Evolutionary conservation across 2,797 vertebrate genomes (phyloP).

Genomic region (Phrynocephalus guinanensis): DNA sequence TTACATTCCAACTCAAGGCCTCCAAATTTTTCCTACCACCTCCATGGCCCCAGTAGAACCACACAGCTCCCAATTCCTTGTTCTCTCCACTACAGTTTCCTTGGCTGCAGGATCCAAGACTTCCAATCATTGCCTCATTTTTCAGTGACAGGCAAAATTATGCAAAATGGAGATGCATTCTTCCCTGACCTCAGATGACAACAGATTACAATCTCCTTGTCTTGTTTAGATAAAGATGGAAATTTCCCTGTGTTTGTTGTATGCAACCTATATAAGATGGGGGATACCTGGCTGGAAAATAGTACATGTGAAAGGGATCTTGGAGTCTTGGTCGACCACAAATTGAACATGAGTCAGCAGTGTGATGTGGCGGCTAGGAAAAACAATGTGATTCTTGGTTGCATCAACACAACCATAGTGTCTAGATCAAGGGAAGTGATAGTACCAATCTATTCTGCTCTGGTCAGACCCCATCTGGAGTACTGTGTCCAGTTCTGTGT

Average conservation of each 20-base stretch:
- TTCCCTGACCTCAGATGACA: neutral
- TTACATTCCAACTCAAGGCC: neutral
- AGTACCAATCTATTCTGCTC: too few species aligned
- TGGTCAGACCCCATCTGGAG: too few species aligned
- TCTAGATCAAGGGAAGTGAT: too few species aligned
- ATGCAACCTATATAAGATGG: neutral
- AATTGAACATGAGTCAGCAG: too few species aligned
- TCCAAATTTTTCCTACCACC: neutral
- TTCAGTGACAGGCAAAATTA: neutral
- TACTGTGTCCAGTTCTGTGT: too few species aligned
- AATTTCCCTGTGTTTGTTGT: conserved; percentile 46
- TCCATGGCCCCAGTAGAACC: neutral
- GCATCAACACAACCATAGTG: too few species aligned
- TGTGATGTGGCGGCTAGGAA: too few species aligned
- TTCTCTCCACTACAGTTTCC: neutral
- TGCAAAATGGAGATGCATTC: neutral
- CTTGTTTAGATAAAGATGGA: conserved; percentile 43
- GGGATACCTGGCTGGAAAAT: too few species aligned
- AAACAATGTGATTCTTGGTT: too few species aligned
- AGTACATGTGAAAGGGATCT: too few species aligned
- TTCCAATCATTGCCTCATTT: neutral
- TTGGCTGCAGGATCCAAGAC: neutral
- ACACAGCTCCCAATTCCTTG: too few species aligned
- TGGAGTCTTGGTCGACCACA: too few species aligned
- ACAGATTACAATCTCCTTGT: neutral